Evolutionary conservation across 2,797 vertebrate genomes (phyloP), one percentile per base, ranked within the genome.

Genomic region (Danio tinwini): DNA sequence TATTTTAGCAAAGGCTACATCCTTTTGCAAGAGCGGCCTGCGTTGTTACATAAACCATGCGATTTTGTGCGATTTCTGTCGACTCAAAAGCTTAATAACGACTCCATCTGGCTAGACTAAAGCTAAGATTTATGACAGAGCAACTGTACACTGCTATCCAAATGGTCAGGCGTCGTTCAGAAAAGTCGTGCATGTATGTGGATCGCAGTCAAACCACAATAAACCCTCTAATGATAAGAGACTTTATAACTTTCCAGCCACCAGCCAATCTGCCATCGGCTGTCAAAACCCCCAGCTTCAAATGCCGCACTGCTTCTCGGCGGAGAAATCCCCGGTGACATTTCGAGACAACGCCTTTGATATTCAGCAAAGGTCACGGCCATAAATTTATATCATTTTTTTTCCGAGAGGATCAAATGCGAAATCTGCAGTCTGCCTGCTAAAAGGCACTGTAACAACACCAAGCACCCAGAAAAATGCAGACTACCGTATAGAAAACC

Each of bases 301-400:
- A 79, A 86, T 68, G 55, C 75, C 52, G 78, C 76, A 56, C 80
- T 58, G 71, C 50, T 74, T 47, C 53, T 74, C 69, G 56, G 50
- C 74, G 58, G 77, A 86, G 77, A 81, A 77, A 83, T 81, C 76
- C 81, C 83, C 74, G 11, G 83, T 87, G 86, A 86, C 85, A 84
- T 84, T 88, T 86, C 72, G 81, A 82, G 83, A 85, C 84, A 83
- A 83, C 76, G 76, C 82, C 84, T 82, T 82, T 83, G 81, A 85
- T 86, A 83, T 86, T 85, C 76, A 69, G 85, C 76, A 86, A 84
- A 86, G 83, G 84, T 85, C 84, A 86, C 47, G 80, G 67, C 47
- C 67, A 81, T 82, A 78, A 70, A 71, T 84, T 80, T 80, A 79
- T 72, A 39, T 59, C 12, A 13, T 78, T 69, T 74, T 47, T n/a